These are phyloP conservation scores for Poecilobothrus nobilitatus DNA, from an alignment of 2,888 invertebrate genomes.

Conservation along the genomic window DNA sequence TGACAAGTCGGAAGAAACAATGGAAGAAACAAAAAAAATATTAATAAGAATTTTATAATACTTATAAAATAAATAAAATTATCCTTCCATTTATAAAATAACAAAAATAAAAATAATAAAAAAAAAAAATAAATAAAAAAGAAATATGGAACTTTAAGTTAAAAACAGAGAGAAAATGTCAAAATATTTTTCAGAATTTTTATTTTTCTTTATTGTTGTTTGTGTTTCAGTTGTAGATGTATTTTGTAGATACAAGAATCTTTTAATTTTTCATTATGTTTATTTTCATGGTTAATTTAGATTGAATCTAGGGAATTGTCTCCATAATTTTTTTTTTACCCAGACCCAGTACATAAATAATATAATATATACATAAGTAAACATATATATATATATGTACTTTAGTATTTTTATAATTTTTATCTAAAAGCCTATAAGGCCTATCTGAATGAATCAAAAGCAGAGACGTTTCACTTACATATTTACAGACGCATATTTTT, in stretches of 20 bases:
- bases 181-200: too few relatives aligned
- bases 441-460: too few relatives aligned
- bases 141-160: neutral
- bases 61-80: neutral
- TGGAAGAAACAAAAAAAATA: neutral
- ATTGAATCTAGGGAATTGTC: slow-evolving; percentile 6
- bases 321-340: neutral
- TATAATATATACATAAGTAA: too few relatives aligned
- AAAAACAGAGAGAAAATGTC: too few relatives aligned
- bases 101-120: neutral
- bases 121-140: neutral
- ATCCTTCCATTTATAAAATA: slow-evolving; percentile 3
- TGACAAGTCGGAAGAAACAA: neutral
- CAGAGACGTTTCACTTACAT: too few relatives aligned
- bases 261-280: slow-evolving; percentile 6
- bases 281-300: slow-evolving; percentile 6
- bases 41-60: neutral
- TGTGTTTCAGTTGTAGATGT: neutral
- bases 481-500: too few relatives aligned
- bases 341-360: too few relatives aligned
- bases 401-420: too few relatives aligned
- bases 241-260: neutral
- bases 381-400: too few relatives aligned
- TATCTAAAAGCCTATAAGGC: too few relatives aligned
- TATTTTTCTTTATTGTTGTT: too few relatives aligned